Conservation (phyloP, 2,888 invertebrate genomes). For the Eumacrocentrus americanus region DNA sequence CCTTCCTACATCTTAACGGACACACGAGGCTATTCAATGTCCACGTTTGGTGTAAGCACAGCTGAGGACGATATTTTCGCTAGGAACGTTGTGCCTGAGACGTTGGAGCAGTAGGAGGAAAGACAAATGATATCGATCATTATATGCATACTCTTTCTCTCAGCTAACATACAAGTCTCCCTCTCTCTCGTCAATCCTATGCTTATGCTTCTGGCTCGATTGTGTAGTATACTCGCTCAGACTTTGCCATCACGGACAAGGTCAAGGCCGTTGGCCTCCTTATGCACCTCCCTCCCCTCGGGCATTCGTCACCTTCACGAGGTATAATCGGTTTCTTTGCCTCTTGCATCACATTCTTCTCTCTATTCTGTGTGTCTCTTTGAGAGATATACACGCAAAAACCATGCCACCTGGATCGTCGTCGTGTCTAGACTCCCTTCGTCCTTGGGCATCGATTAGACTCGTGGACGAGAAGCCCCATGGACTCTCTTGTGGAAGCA, state of each 20-base stretch:
- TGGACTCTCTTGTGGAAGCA: no score
- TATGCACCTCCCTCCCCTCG: conserved; percentile 29
- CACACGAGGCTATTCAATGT: background rate
- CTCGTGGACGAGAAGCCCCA: no score
- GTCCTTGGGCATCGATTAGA: conserved; percentile 20
- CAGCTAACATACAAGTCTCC: background rate
- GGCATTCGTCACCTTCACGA: conserved; percentile 30
- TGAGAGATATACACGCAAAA: no score
- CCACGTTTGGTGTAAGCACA: no score
- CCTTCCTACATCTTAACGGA: background rate
- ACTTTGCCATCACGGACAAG: conserved; percentile 45
- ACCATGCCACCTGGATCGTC: conserved; percentile 27
- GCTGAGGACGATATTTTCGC: no score
- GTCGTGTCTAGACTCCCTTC: conserved; percentile 33
- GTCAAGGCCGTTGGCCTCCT: conserved; percentile 57
- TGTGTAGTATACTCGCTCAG: conserved; percentile 17
- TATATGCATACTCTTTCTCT: background rate
- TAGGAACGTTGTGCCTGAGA: no score
- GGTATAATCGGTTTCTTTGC: background rate
- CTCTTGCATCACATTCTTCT: background rate
- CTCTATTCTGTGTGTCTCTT: no score
- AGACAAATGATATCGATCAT: no score
- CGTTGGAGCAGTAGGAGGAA: background rate
- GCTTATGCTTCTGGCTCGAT: background rate
- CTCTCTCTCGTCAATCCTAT: background rate